phyloP scores from a whole-genome alignment of 2,113 vertebrate genomes.

The Orthonyx spaldingii region DNA sequence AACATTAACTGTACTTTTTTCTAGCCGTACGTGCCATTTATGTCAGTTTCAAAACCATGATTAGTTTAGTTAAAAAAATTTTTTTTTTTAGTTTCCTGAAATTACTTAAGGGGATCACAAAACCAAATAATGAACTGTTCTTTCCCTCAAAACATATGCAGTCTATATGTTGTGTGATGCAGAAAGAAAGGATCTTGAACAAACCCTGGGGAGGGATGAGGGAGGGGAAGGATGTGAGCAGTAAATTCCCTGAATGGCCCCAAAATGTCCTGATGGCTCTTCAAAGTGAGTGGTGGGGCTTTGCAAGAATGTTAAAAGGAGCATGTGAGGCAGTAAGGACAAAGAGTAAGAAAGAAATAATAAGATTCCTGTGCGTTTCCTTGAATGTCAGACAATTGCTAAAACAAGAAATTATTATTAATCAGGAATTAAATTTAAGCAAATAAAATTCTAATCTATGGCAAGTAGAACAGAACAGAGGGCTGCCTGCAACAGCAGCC shows the following conservation, averaged over 20 bases:
- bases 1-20: neutral
- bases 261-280: fast-evolving
- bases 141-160: neutral
- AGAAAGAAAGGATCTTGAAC: neutral
- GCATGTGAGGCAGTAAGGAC: neutral
- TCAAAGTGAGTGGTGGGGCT: neutral
- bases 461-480: neutral
- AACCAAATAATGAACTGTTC: neutral
- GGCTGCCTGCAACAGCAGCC: neutral
- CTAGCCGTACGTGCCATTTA: neutral
- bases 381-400: neutral
- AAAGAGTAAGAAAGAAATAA: neutral
- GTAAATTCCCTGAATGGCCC: neutral
- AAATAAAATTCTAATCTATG: neutral
- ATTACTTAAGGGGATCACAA: neutral
- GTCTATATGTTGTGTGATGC: neutral
- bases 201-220: neutral
- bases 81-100: neutral
- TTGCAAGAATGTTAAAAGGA: neutral
- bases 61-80: neutral
- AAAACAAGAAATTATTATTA: neutral
- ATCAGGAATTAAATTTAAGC: neutral
- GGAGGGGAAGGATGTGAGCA: neutral
- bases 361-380: neutral
- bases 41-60: neutral